Conservation (phyloP, 2,113 vertebrate genomes). For the Tretioscincus oriximinensis region DNA sequence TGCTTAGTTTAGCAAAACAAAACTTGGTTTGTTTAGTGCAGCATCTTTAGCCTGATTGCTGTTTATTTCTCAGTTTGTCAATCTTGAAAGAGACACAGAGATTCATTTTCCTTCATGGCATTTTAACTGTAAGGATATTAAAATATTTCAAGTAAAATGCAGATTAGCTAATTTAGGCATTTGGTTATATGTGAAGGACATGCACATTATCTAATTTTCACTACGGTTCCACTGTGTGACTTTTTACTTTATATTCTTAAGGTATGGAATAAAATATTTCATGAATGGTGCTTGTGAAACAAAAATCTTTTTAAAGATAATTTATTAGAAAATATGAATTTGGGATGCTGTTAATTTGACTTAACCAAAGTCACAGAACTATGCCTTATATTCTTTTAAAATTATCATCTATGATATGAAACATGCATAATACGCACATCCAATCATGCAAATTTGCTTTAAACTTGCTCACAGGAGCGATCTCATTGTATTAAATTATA, state of each 20-base stretch:
- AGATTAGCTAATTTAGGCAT: slow-evolving; percentile 69
- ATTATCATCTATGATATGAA: slow-evolving; percentile 41
- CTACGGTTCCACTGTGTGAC: background rate
- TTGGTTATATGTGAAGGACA: slow-evolving; percentile 57
- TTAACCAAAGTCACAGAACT: slow-evolving; percentile 59
- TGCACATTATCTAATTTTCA: slow-evolving; percentile 32
- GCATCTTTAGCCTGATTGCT: slow-evolving; percentile 80
- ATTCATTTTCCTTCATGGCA: slow-evolving; percentile 65
- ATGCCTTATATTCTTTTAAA: slow-evolving; percentile 19
- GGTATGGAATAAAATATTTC: slow-evolving; percentile 48
- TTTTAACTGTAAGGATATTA: slow-evolving; percentile 70
- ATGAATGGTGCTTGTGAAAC: slow-evolving; percentile 59
- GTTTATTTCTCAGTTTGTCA: slow-evolving; percentile 81
- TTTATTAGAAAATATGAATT: slow-evolving; percentile 51
- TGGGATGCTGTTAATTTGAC: slow-evolving; percentile 59
- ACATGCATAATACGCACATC: slow-evolving; percentile 9
- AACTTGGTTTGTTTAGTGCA: slow-evolving; percentile 86
- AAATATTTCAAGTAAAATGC: slow-evolving; percentile 65
- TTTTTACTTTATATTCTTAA: background rate
- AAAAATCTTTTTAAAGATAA: slow-evolving; percentile 56
- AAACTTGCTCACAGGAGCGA: slow-evolving; percentile 12
- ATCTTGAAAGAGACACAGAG: slow-evolving; percentile 72
- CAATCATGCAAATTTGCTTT: slow-evolving; percentile 17
- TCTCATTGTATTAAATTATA: background rate
- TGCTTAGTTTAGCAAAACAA: slow-evolving; percentile 90